phyloP scores from a whole-genome alignment of 2,888 invertebrate genomes.

The Lymantria monacha region DNA sequence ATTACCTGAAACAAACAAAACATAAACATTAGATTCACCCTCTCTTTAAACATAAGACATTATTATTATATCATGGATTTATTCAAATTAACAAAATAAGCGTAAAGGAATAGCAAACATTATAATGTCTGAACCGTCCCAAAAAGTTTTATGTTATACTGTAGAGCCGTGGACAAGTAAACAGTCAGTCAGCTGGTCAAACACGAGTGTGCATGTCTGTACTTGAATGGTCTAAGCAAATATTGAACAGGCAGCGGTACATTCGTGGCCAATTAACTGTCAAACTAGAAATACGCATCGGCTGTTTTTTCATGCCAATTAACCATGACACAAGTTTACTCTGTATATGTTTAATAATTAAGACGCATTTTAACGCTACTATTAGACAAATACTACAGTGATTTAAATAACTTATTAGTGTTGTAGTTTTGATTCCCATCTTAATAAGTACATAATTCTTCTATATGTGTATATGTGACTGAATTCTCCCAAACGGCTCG shows the following conservation, averaged over 20 bases:
- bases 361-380: too few species aligned
- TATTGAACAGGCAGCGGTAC: conserved; percentile 46
- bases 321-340: too few species aligned
- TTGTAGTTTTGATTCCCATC: too few species aligned
- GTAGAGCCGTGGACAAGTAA: conserved; percentile 34
- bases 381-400: too few species aligned
- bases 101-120: conserved; percentile 14
- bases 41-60: conserved; percentile 8
- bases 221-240: conserved; percentile 55
- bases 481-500: too few species aligned
- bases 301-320: conserved; percentile 3
- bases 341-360: neutral
- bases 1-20: conserved; percentile 25
- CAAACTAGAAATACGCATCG: conserved; percentile 3
- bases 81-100: conserved; percentile 13
- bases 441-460: too few species aligned
- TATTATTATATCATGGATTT: neutral
- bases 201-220: conserved; percentile 49
- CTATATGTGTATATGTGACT: too few species aligned
- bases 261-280: conserved; percentile 51
- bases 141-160: conserved; percentile 29
- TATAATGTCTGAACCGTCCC: conserved; percentile 13
- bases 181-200: conserved; percentile 58
- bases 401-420: too few species aligned
- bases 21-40: conserved; percentile 9